Conservation (phyloP, 1,140 invertebrate genomes). For the Mactra quadrangularis region DNA sequence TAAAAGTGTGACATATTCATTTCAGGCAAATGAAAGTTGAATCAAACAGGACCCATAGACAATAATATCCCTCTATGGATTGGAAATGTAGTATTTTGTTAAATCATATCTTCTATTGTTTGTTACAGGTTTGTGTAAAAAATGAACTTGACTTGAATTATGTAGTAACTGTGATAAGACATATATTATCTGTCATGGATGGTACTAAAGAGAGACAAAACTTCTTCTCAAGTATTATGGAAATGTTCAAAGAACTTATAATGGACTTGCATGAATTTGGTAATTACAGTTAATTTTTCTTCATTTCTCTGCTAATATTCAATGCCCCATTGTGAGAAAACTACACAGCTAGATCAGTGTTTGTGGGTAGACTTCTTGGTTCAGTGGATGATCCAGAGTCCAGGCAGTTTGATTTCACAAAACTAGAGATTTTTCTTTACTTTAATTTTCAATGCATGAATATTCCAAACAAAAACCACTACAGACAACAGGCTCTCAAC, state of each 20-base stretch:
- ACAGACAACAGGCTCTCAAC: too few species aligned
- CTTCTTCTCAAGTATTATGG: slow-evolving; percentile 78
- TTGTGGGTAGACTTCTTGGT: not conserved
- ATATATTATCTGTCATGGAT: slow-evolving; percentile 77
- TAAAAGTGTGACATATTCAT: too few species aligned
- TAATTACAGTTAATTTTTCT: slow-evolving; percentile 40
- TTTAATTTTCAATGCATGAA: not conserved
- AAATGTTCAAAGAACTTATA: slow-evolving; percentile 81
- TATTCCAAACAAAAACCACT: too few species aligned
- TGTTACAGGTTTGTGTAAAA: slow-evolving; percentile 80
- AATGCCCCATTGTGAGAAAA: not conserved
- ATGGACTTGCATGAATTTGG: slow-evolving; percentile 81
- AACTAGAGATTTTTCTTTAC: not conserved
- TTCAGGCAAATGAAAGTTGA: too few species aligned
- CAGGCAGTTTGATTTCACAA: not conserved
- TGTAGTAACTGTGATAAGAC: slow-evolving; percentile 78
- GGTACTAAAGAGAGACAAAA: slow-evolving; percentile 73
- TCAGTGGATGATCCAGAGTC: not conserved
- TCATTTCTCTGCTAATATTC: not conserved
- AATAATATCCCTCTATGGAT: too few species aligned
- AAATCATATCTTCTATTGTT: too few species aligned
- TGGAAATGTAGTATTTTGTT: too few species aligned
- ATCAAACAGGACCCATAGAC: too few species aligned
- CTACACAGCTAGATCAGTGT: not conserved
- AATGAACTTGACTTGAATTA: slow-evolving; percentile 75